These are phyloP conservation scores for Drosophila lini DNA, from an alignment of 1,140 invertebrate species.

Conservation along the genomic window DNA sequence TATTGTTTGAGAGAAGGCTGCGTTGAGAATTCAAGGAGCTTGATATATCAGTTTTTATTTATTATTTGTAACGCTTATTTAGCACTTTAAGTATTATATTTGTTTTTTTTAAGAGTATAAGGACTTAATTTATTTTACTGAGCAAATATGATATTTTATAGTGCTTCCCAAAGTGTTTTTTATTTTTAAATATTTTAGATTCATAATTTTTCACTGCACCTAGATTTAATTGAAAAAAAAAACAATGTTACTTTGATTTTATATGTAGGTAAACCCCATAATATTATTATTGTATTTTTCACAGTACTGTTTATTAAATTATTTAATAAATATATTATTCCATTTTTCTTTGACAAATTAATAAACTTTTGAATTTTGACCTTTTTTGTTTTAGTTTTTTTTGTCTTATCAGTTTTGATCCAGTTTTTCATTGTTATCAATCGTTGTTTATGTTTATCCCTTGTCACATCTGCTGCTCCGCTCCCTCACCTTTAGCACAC, in stretches of 20 bases:
- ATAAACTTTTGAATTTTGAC: background rate
- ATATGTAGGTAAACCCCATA: background rate
- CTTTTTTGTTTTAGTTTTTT: background rate
- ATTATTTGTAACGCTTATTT: too few relatives aligned
- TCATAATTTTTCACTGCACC: background rate
- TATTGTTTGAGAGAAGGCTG: background rate
- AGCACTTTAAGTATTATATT: background rate
- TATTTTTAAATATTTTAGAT: background rate
- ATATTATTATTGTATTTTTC: background rate
- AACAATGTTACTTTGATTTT: background rate
- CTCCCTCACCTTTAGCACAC: slow-evolving; percentile 35
- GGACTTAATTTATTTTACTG: background rate
- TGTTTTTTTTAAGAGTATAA: too few relatives aligned
- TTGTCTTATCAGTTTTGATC: slow-evolving; percentile 1
- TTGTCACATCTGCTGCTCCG: slow-evolving; percentile 1
- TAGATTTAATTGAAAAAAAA: too few relatives aligned
- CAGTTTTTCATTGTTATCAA: slow-evolving; percentile 11
- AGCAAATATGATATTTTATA: too few relatives aligned
- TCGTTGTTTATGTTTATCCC: slow-evolving; percentile 17
- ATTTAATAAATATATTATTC: background rate
- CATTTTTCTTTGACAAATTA: background rate
- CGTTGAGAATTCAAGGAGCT: too few relatives aligned
- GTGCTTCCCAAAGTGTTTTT: too few relatives aligned
- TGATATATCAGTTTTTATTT: background rate
- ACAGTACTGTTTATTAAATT: background rate